Conservation (phyloP, 2,113 vertebrate species). For the Ondatra zibethicus region DNA sequence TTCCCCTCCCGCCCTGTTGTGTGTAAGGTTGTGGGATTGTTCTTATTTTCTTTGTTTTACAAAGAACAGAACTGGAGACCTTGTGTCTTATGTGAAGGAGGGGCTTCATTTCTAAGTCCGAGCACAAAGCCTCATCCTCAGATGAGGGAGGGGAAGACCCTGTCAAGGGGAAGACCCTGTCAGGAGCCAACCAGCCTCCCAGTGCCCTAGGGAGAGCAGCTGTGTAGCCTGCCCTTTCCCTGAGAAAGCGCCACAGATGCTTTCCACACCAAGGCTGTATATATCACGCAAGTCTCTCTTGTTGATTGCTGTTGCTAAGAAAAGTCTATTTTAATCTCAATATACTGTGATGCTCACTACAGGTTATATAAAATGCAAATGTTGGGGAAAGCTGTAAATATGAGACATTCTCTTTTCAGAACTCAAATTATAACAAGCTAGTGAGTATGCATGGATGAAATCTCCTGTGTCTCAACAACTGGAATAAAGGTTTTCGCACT, state of each 20-base stretch:
- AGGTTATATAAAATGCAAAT: constrained; percentile 52
- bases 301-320: not conserved
- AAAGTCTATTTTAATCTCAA: constrained; percentile 38
- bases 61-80: not conserved
- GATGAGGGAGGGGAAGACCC: not conserved
- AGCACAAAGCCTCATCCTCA: constrained; percentile 25
- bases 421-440: constrained; percentile 40
- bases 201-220: constrained; percentile 15
- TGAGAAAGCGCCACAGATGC: constrained; percentile 63
- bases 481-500: constrained; percentile 37
- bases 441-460: not conserved
- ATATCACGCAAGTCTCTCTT: not conserved
- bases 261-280: constrained; percentile 18
- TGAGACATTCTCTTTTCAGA: constrained; percentile 31
- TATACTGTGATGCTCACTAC: constrained; percentile 7
- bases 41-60: not conserved
- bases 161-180: not conserved
- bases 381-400: constrained; percentile 22
- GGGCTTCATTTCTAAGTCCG: not conserved
- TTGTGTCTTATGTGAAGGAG: not conserved
- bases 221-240: not conserved
- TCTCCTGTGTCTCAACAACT: not conserved
- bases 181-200: not conserved
- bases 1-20: not conserved
- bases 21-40: not conserved